Percentiles rank a stretch among this genome's conserved stretches.
Conservation (phyloP, 2,113 vertebrate genomes). For the Amphiprion percula region DNA sequence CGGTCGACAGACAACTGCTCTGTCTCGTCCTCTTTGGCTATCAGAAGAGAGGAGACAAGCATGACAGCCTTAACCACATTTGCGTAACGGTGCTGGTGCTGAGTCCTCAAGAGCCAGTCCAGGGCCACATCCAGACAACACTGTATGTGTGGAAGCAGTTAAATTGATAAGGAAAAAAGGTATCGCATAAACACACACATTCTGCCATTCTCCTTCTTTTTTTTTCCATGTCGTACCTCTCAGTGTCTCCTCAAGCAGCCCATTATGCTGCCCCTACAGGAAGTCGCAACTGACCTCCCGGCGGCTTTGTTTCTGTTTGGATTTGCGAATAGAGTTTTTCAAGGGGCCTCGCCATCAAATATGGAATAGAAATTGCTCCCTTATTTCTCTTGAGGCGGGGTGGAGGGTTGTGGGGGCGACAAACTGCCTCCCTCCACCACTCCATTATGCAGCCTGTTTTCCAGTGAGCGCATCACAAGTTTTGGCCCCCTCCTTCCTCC, state of each 20-base stretch:
- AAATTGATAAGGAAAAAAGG: conserved; percentile 91
- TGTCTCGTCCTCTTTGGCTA: conserved; percentile 76
- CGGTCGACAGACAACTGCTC: conserved; percentile 84
- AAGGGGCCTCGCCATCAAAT: conserved; percentile 93
- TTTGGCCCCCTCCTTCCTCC: conserved; percentile 82
- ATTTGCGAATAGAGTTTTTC: conserved; percentile 98
- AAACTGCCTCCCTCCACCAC: conserved; percentile 88
- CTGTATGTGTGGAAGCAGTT: conserved; percentile 87
- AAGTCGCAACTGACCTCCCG: conserved; percentile 93
- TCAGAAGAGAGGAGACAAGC: conserved; percentile 82
- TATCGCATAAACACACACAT: conserved; percentile 57
- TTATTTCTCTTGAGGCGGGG: conserved; percentile 97
- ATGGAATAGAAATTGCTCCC: conserved; percentile 98
- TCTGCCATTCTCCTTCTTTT: conserved; percentile 5
- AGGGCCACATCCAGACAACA: conserved; percentile 90
- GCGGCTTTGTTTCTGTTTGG: conserved; percentile 99
- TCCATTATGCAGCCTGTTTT: conserved; percentile 99
- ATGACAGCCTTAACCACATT: conserved; percentile 40
- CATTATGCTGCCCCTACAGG: conserved; percentile 93
- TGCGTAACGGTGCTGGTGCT: conserved; percentile 19
- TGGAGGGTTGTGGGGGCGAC: conserved; percentile 80
- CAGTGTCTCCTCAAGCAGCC: conserved; percentile 89
- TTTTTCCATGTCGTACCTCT: conserved; percentile 31
- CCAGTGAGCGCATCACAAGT: conserved; percentile 98
- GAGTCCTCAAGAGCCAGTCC: conserved; percentile 44